Conservation (phyloP, 2,888 invertebrate species). For the Leucophenga montana region DNA sequence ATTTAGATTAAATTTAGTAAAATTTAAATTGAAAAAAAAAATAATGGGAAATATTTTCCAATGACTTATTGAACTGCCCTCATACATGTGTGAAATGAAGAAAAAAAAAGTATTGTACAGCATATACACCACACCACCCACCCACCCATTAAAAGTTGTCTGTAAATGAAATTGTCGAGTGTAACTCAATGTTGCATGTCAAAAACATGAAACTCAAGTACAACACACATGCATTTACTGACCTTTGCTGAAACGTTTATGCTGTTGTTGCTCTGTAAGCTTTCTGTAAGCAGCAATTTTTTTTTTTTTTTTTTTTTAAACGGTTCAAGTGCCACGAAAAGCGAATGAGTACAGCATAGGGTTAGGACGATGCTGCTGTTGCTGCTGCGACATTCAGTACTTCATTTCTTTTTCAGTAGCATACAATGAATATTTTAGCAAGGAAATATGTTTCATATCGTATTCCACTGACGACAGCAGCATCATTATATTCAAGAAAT, state of each 20-base stretch:
- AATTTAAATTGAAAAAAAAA: no score
- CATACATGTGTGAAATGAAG: neutral
- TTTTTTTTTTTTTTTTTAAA: neutral
- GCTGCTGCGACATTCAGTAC: neutral
- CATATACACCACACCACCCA: no score
- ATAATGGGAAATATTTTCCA: neutral
- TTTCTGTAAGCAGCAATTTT: neutral
- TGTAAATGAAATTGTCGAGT: conserved; percentile 49
- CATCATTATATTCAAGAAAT: neutral
- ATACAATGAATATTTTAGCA: conserved; percentile 11
- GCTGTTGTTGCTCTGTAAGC: neutral
- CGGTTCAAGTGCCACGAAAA: neutral
- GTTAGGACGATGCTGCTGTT: neutral
- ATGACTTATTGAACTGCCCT: neutral
- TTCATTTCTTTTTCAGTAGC: no score
- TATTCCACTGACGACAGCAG: neutral
- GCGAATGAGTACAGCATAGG: no score
- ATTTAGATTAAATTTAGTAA: no score
- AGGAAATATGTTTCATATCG: neutral
- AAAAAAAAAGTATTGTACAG: no score
- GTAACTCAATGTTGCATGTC: conserved; percentile 23
- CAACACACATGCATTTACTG: conserved; percentile 26
- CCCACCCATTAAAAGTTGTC: neutral
- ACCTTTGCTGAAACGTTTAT: neutral
- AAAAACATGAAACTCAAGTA: neutral